phyloP scores from a whole-genome alignment of 2,888 invertebrate genomes.

The Prosapia bicincta region DNA sequence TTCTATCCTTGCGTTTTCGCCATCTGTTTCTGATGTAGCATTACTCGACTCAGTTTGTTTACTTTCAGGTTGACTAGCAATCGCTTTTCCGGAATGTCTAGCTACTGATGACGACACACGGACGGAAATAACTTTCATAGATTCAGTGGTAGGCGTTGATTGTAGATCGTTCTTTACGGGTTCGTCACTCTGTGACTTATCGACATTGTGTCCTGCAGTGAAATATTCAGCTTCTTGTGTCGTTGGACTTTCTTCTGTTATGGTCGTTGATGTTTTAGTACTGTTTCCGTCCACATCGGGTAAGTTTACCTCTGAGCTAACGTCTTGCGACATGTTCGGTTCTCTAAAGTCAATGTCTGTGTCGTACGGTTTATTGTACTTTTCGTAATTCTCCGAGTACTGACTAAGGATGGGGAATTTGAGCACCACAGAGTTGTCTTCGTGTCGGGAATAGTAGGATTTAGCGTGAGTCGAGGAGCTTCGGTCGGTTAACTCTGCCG shows the following conservation, averaged over 20 bases:
- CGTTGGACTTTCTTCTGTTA: neutral
- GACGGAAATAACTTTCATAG: constrained; percentile 49
- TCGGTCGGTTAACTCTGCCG: constrained; percentile 9
- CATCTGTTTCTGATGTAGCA: neutral
- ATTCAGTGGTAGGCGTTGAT: neutral
- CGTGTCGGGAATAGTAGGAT: neutral
- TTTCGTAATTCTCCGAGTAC: neutral
- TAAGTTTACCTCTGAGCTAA: neutral
- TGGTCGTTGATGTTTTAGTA: neutral
- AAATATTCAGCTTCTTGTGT: neutral
- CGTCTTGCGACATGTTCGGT: neutral
- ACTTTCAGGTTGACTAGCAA: neutral
- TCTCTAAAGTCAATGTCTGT: neutral
- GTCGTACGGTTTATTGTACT: neutral
- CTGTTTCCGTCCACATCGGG: neutral
- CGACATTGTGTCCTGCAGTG: neutral
- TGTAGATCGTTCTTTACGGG: neutral
- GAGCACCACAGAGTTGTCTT: neutral
- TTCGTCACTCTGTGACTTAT: neutral
- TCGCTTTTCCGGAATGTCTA: constrained; percentile 34
- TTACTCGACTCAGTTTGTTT: neutral
- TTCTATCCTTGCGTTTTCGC: neutral
- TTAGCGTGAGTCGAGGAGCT: neutral
- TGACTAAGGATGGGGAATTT: constrained; percentile 11
- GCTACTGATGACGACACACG: constrained; percentile 51